These are phyloP conservation scores for Grammatotria lemairii DNA, from an alignment of 2,113 vertebrate species.

Conservation along the genomic window DNA sequence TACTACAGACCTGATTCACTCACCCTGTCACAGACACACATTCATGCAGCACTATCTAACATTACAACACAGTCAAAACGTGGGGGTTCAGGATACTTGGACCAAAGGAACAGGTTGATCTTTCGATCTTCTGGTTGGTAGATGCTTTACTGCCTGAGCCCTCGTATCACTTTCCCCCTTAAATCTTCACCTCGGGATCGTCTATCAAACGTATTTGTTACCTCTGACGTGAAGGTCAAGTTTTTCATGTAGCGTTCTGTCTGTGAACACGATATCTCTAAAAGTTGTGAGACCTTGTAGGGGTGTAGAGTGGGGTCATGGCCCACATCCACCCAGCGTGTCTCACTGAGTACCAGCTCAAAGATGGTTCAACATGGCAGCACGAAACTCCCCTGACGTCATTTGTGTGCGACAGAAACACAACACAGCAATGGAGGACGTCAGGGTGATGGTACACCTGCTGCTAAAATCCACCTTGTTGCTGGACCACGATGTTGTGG, in stretches of 20 bases:
- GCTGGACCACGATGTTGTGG: background rate
- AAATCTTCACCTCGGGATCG: background rate
- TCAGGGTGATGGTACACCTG: background rate
- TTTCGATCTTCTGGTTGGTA: background rate
- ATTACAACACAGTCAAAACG: background rate
- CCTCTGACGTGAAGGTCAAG: background rate
- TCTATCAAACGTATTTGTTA: background rate
- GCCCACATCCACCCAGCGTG: background rate
- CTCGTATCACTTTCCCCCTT: background rate
- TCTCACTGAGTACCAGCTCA: background rate
- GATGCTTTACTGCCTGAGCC: background rate
- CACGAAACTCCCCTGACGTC: accelerated
- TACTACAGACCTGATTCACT: background rate
- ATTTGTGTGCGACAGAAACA: background rate
- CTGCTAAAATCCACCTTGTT: background rate
- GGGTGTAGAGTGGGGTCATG: background rate
- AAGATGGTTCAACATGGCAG: background rate
- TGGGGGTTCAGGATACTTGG: background rate
- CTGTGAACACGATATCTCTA: background rate
- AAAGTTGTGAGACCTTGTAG: background rate
- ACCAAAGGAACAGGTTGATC: background rate
- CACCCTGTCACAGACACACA: background rate
- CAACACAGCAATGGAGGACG: background rate
- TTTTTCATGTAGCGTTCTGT: background rate
- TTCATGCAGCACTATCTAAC: background rate